Evolutionary conservation across 2,888 invertebrate species (phyloP).

Genomic region (Molorchus minor): DNA sequence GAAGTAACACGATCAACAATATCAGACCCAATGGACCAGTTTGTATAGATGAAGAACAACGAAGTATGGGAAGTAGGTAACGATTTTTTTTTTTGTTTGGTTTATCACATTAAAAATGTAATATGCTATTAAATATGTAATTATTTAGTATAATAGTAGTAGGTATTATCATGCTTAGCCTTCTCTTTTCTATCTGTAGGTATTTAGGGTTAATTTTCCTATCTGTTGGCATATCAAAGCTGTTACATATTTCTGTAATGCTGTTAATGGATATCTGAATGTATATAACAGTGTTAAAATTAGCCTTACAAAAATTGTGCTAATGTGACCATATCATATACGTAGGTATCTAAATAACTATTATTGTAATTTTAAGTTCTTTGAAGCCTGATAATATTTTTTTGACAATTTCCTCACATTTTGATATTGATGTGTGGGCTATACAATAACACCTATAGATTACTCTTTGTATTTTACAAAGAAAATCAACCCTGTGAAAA

Average conservation of each 20-base stretch:
- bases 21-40: conserved; percentile 53
- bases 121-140: too few relatives aligned
- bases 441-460: too few relatives aligned
- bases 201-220: conserved; percentile 18
- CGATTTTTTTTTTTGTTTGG: conserved; percentile 19
- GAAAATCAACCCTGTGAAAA: too few relatives aligned
- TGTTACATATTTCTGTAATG: too few relatives aligned
- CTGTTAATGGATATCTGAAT: too few relatives aligned
- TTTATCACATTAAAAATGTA: too few relatives aligned
- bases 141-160: conserved; percentile 21
- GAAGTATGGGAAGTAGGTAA: conserved; percentile 60
- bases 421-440: too few relatives aligned
- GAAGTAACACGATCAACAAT: conserved; percentile 54
- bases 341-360: too few relatives aligned
- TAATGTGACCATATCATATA: too few relatives aligned
- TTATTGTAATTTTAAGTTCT: background rate
- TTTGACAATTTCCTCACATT: background rate
- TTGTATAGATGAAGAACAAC: conserved; percentile 56
- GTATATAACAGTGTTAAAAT: too few relatives aligned
- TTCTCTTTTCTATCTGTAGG: conserved; percentile 14
- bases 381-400: background rate
- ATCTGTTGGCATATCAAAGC: conserved; percentile 5
- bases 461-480: too few relatives aligned
- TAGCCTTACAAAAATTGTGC: too few relatives aligned
- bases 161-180: conserved; percentile 26